Evolutionary conservation across 2,888 invertebrate genomes (phyloP), one percentile per base, ranked within the genome.

Genomic region (Stenodera caucasica): DNA sequence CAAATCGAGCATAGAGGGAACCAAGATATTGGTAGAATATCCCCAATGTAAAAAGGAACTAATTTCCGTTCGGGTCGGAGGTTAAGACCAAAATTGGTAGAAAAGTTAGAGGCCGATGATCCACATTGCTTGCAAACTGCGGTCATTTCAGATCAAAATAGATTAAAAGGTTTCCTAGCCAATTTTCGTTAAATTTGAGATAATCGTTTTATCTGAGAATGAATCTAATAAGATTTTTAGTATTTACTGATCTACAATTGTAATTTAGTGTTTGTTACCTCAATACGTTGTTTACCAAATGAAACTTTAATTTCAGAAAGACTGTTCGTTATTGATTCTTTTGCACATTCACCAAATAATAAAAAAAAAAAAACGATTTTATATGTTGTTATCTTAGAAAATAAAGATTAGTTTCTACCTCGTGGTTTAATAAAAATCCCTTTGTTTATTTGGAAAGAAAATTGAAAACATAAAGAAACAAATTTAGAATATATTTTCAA

Each of bases 31-130:
- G 74, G 73, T 72, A 73, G 75, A 76, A 72, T 75, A 75, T 73
- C 75, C 70, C 21, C 73, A 71, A 74, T 74, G 75, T 76, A 77
- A 77, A 77, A 77, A 77, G 75, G 73, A 78, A 76, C 77, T 78
- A 77, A 78, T 78, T 77, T 78, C 77, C 77, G 77, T 72, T 75
- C 69, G 72, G 74, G 73, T 72, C 74, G 71, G 71, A 72, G 73
- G 74, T 71, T 73, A 72, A 72, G 71, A 74, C 75, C 74, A 75
- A 75, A 75, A 76, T 76, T 72, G 72, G 75, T 72, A 72, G 72
- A 70, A 72, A 73, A 74, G 70, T 73, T 74, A 69, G 65, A 66
- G 68, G 68, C 63, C 67, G 71, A 73, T 70, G 72, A 71, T 73
- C 65, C 71, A 67, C 72, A 68, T 70, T 69, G 70, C 68, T 69